Conservation (phyloP, 2,888 invertebrate species). For the Caenorhabditis sp. region DNA sequence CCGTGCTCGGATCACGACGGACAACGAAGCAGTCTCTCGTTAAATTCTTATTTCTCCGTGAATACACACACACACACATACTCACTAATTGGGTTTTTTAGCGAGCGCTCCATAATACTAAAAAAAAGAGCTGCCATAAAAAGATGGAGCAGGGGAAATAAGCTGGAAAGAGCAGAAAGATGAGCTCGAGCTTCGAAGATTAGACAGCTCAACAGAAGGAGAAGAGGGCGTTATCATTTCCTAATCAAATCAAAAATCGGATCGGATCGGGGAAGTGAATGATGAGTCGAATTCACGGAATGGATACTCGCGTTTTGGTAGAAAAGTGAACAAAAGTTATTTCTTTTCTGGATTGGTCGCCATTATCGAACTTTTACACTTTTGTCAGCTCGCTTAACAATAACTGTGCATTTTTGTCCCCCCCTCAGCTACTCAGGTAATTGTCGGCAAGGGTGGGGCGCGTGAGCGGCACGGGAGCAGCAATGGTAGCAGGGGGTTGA, state of each 20-base stretch:
- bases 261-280: not conserved
- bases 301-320: not conserved
- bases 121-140: slow-evolving; percentile 11
- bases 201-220: not conserved
- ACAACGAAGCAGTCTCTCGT: too few relatives aligned
- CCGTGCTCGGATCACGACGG: not conserved
- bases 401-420: too few relatives aligned
- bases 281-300: not conserved
- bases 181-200: not conserved
- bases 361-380: too few relatives aligned
- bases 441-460: too few relatives aligned
- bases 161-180: not conserved
- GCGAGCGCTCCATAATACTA: not conserved
- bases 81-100: slow-evolving; percentile 26
- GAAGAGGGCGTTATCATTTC: not conserved
- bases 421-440: too few relatives aligned
- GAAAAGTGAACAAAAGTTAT: too few relatives aligned
- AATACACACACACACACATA: too few relatives aligned
- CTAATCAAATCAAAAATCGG: not conserved
- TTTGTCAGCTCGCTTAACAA: too few relatives aligned
- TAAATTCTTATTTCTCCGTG: slow-evolving; percentile 29
- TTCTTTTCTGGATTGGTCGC: too few relatives aligned
- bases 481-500: too few relatives aligned
- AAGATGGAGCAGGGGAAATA: slow-evolving; percentile 3
- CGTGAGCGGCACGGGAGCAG: too few relatives aligned